A percentile compares a stretch with the other conserved stretches of the same genome.
These are phyloP conservation scores for Nestor notabilis DNA, from an alignment of 2,113 vertebrate species.

Conservation along the genomic window DNA sequence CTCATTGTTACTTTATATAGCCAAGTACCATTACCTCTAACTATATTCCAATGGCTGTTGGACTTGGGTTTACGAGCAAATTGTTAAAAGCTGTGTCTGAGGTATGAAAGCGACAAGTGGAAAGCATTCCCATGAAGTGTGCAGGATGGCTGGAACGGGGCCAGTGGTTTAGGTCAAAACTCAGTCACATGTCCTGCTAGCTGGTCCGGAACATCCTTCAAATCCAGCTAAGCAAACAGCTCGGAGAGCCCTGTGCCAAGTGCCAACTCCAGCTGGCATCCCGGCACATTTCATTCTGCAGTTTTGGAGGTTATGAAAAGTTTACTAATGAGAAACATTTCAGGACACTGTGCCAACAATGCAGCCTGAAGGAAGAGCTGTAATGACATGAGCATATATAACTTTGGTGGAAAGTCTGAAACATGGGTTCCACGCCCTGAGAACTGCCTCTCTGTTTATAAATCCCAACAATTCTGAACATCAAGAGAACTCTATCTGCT, in stretches of 20 bases:
- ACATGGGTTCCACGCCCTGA: not conserved
- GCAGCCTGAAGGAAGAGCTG: not conserved
- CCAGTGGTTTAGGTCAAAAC: not conserved
- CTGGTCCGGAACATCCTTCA: slow-evolving; percentile 19
- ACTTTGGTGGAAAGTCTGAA: not conserved
- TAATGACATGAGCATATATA: not conserved
- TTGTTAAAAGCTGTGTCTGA: not conserved
- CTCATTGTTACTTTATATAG: not conserved
- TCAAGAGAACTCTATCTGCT: not conserved
- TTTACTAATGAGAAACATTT: slow-evolving; percentile 42
- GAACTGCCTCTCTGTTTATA: not conserved
- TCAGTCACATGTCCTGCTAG: not conserved
- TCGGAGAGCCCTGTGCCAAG: not conserved
- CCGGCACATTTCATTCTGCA: not conserved
- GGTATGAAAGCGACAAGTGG: not conserved
- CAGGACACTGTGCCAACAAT: not conserved
- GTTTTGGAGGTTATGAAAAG: slow-evolving; percentile 56
- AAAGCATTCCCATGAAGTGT: not conserved
- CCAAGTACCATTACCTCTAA: not conserved
- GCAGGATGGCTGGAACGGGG: not conserved
- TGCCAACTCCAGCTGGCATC: slow-evolving; percentile 54
- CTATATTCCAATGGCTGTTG: not conserved
- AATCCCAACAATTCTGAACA: not conserved
- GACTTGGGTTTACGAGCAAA: not conserved
- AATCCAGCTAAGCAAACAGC: slow-evolving; percentile 46